phyloP scores from a whole-genome alignment of 2,797 vertebrate species.

The Enteromius trimaculatus region DNA sequence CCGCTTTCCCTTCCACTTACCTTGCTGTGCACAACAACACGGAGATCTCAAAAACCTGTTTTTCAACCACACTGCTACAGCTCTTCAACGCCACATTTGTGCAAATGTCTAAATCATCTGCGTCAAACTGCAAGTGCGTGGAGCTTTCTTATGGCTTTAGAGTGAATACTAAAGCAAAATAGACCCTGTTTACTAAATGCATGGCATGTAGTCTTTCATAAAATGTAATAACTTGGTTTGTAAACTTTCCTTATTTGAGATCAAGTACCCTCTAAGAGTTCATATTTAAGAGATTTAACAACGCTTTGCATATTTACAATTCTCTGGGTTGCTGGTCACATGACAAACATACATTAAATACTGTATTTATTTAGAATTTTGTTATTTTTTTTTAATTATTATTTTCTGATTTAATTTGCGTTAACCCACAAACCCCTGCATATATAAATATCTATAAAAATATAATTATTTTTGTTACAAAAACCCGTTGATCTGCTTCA shows the following conservation, averaged over 20 bases:
- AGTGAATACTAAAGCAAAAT: neutral
- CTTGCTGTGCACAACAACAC: constrained; percentile 20
- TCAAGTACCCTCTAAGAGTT: neutral
- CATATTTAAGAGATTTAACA: neutral
- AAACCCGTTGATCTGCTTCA: too few relatives aligned
- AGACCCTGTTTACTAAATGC: neutral
- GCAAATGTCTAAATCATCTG: neutral
- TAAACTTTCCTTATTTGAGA: neutral
- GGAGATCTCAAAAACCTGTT: neutral
- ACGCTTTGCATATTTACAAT: neutral
- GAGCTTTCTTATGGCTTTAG: neutral
- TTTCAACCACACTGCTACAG: neutral
- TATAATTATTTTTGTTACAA: too few relatives aligned
- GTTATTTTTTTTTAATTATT: neutral
- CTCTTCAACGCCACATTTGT: neutral
- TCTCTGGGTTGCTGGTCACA: neutral
- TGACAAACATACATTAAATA: neutral
- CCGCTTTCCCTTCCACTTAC: constrained; percentile 14
- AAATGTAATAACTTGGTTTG: neutral
- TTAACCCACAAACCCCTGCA: neutral
- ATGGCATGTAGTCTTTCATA: neutral
- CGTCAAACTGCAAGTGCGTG: neutral
- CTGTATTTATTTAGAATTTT: too few relatives aligned
- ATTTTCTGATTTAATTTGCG: neutral
- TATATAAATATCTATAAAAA: too few relatives aligned